Base-by-base conservation (phyloP, 2,888 invertebrate genomes). In the Agonopterix alstromeriana region DNA sequence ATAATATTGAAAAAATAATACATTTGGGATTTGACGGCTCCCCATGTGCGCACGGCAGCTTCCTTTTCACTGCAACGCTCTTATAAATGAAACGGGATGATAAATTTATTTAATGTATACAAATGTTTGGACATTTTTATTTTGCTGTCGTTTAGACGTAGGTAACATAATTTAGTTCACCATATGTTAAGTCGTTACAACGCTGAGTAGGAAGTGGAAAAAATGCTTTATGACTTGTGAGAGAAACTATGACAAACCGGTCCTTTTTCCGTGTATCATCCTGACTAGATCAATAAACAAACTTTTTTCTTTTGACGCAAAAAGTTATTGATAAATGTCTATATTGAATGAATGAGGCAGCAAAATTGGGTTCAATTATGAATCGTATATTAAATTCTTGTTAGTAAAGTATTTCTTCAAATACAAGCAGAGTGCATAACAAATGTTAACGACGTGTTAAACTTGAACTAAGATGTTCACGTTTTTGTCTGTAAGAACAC, bases 91-190 rank as follows among this genome's bases (percentile, higher is more conserved):
- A 80, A 80, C 76, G 76, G 75, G 77, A 87, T 87, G 86, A 87
- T 88, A 88, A 87, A 88, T 88, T 87, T 86, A 80, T 87, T 84
- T 85, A 83, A 87, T 85, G 86, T 85, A 86, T 87, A 88, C 87
- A 87, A 88, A 88, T 88, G 85, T 87, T 88, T 88, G 83, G 87
- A 88, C 87, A 87, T 86, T 87, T 88, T 87, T 87, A 88, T 86
- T 87, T 85, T 74, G 79, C 79, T 84, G 86, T 80, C 85, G 81
- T 77, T 86, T 84, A 83, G 72, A 77, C 76, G 82, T 83, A 84
- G 84, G 83, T 84, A 82, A 84, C 83, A 83, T 87, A 84, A 87
- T 87, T 87, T 83, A 85, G 85, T 79, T 82, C 77, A 76, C 87
- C 87, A 88, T 88, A 76, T 88, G 87, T 85, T 83, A 72, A 73